Base-by-base conservation (phyloP, 2,888 invertebrate genomes). In the Ceratothoa steindachneri region DNA sequence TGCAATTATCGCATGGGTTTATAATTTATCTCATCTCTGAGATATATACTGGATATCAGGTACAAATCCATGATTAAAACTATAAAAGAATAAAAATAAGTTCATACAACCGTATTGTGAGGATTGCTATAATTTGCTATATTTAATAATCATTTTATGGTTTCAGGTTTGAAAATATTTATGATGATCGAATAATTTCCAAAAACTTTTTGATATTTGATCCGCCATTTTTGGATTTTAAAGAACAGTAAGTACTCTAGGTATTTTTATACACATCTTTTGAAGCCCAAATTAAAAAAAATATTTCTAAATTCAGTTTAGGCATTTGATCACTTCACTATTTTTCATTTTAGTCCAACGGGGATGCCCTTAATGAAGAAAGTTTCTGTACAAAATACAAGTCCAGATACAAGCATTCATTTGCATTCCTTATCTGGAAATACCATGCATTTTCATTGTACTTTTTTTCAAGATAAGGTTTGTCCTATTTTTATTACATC, bases 381-480 rank as follows among this genome's bases (percentile, higher is more conserved):
- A 83, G 96, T 97, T 81, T 91, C 91, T 81, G 87, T 97, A 81
- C 89, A 91, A 85, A 97, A 97, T 88, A 89, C 89, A 82, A 93
- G 92, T 87, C 86, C 87, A 81, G 93, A 95, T 86, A 90, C 90
- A 83, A 94, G 91, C 83, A 29, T 97, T 83, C 93, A 94, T 85
- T 89, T 97, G 84, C 91, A 93, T 84, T 95, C 96, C 81, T 94
- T 97, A 83, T 94, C 95, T 81, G 96, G 96, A 82, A 93, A 91
- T 85, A 94, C 95, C 82, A 91, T 93, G 41, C 93, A 95, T 87
- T 97, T 97, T 87, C 95, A 97, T 86, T 95, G 96, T 83, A 96
- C 97, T 81, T 97, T 97, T 88, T 97, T 97, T 85, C 92, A 95
- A 83, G 90, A 95, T 83, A 95, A 95, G 89, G 95, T 96, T 84